Evolutionary conservation across 2,113 vertebrate genomes (phyloP), one percentile per base, ranked within the genome.

Genomic region (Ceyx cyanopectus): DNA sequence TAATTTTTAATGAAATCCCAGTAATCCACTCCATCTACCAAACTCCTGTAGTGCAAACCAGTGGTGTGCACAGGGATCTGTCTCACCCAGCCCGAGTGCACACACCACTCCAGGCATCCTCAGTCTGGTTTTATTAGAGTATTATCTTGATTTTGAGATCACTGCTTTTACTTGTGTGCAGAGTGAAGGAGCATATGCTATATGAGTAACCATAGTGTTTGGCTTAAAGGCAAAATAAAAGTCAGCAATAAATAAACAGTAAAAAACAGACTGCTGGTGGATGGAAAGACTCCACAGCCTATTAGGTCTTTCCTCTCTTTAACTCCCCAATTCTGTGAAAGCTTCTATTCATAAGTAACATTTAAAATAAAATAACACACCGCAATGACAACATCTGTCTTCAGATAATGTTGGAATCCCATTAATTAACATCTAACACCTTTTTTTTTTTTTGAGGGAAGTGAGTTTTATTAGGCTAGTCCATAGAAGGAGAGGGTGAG

Each of bases 181-280:
- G 58, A 97, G 94, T 91, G 97, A 93, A 96, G 95, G 79, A 98
- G 94, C 97, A 98, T 97, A 97, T 98, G 97, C 95, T 97, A 94
- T 96, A 96, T 76, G 96, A 97, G 97, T 97, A 97, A 97, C 97
- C 97, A 94, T 95, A 97, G 97, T 96, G 95, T 98, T 97, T 98
- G 97, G 97, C 97, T 97, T 97, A 97, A 98, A 98, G 97, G 97
- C 97, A 97, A 97, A 97, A 97, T 97, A 96, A 96, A 97, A 98
- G 96, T 96, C 96, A 90, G 96, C 91, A 75, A 82, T 96, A 96
- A 96, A 95, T 95, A 96, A 93, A 96, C 96, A 96, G 96, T 90
- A 97, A 95, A 78, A 96, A 95, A 76, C 92, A 95, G 96, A 95
- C 97, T 97, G 93, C 75, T 93, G 65, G 34, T 76, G 80, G 65